Percentiles rank a stretch among this genome's conserved stretches.
Evolutionary conservation across 2,797 vertebrate genomes (phyloP).

Genomic region (Denticeps clupeoides): DNA sequence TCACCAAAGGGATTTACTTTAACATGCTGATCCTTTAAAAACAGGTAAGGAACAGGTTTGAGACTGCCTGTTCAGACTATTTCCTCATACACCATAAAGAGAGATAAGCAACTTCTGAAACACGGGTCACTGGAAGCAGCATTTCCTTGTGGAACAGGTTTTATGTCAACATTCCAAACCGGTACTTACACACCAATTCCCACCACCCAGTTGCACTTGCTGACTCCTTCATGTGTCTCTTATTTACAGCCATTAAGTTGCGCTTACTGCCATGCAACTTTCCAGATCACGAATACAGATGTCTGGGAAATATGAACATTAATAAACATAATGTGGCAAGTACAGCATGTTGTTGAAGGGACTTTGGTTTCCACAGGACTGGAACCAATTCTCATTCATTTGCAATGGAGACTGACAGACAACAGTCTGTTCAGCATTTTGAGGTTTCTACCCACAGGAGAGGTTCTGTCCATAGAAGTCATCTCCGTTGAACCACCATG

Average conservation of each 20-base stretch:
- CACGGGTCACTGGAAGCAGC: conserved; percentile 2
- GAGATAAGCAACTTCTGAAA: neutral
- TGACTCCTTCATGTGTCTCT: conserved; percentile 6
- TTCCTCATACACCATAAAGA: neutral
- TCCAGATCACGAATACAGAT: no score
- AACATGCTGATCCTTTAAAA: neutral
- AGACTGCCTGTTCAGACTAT: neutral
- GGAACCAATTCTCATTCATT: no score
- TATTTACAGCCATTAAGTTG: neutral
- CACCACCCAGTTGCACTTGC: conserved; percentile 10
- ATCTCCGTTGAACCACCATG: no score
- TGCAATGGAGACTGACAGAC: no score
- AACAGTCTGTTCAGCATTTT: no score
- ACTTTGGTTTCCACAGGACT: no score
- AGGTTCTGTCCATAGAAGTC: no score
- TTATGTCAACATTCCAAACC: conserved; percentile 25
- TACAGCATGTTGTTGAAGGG: neutral
- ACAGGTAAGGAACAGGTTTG: neutral
- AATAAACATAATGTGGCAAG: neutral
- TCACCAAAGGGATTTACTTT: no score
- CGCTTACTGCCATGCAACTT: neutral
- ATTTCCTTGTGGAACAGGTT: conserved; percentile 58
- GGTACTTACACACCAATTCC: conserved; percentile 9
- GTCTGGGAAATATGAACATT: fast-evolving
- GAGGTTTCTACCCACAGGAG: no score